phyloP scores from a whole-genome alignment of 1,140 invertebrate species.

The Parapsyche elsis region DNA sequence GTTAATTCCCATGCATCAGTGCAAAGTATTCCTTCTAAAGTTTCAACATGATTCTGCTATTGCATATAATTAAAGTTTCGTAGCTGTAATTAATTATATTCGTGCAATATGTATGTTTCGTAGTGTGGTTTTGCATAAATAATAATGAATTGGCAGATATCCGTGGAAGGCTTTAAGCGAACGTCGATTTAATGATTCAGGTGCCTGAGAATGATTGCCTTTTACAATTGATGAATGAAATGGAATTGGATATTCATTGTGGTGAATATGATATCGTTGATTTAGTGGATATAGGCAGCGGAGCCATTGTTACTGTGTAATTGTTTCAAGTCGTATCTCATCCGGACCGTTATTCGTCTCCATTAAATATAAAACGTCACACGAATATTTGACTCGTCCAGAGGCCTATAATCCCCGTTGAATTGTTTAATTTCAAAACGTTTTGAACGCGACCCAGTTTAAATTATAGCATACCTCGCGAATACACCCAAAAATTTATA shows the following conservation, averaged over 20 bases:
- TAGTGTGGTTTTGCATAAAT: background rate
- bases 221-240: slow-evolving; percentile 40
- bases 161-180: background rate
- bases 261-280: slow-evolving; percentile 33
- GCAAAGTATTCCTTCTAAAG: too few relatives aligned
- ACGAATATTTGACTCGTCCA: background rate
- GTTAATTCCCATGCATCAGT: too few relatives aligned
- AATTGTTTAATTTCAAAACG: background rate
- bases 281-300: slow-evolving; percentile 2
- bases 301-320: slow-evolving; percentile 12
- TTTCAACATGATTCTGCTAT: too few relatives aligned
- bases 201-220: slow-evolving; percentile 26
- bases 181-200: slow-evolving; percentile 15
- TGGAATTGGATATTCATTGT: slow-evolving; percentile 39
- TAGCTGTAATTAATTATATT: too few relatives aligned
- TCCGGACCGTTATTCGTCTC: background rate
- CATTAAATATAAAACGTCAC: slow-evolving; percentile 29
- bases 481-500: background rate
- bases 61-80: too few relatives aligned
- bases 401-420: too few relatives aligned
- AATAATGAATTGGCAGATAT: background rate
- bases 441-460: background rate
- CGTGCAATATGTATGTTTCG: too few relatives aligned
- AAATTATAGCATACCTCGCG: background rate
- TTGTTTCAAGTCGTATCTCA: slow-evolving; percentile 8